Evolutionary conservation across 2,113 vertebrate genomes (phyloP), one percentile per base, ranked within the genome.

Genomic region (Formicarius rufipectus): DNA sequence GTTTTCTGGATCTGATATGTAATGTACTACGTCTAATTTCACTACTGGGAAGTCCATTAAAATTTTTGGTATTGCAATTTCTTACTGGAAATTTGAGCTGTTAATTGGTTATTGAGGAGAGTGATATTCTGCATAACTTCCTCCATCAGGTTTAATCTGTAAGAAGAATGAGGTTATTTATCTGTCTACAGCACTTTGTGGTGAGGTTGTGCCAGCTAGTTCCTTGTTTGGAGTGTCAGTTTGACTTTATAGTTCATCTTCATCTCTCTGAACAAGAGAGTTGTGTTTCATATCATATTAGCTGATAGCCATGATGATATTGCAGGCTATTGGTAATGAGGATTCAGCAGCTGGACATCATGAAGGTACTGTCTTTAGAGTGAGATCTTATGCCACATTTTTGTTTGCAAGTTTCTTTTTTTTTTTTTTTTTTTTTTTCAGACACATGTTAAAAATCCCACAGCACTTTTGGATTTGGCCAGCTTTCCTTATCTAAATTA

Each of bases 401-500:
- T 86, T 30, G 80, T 88, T 93, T 90, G 30, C 42, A 94, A 78
- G 33, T 90, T 89, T 67, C 87, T 84, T 89, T 87, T 60, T 69
- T 93, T 47, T 47, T 47, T 47, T 47, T 47, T 86, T n/a, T n/a
- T n/a, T 47, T 47, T 47, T 47, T 47, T 47, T 86, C 55, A 79
- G 58, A 91, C n/a, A 30, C 27, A 56, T 28, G 64, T 69, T 89
- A 82, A 93, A 95, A 97, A 79, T 79, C 66, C 50, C 2, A 3
- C 49, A 87, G 31, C 30, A 88, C 25, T 84, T 66, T 44, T 42
- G 84, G 71, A 93, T 93, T 92, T 95, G 64, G 25, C 53, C 88
- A 91, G 90, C 49, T 47, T 87, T 94, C 50, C 72, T 94, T 97
- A 96, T 91, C 87, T 96, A 95, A 97, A 93, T 94, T 96, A 96